phyloP scores from a whole-genome alignment of 2,888 invertebrate species.

The Lottia scabra region DNA sequence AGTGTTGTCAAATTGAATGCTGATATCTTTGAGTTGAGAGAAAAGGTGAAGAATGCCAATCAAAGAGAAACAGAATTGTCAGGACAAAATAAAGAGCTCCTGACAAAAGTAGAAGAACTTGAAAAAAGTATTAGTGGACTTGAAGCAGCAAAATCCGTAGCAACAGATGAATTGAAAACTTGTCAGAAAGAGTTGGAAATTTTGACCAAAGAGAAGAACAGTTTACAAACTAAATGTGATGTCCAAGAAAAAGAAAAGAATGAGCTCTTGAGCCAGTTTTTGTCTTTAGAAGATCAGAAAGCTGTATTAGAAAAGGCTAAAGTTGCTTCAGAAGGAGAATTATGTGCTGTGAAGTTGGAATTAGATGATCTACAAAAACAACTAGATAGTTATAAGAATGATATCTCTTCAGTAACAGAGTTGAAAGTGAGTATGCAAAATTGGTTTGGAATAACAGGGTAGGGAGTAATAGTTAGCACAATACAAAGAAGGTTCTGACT shows the following conservation, averaged over 20 bases:
- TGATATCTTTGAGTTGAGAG: constrained; percentile 30
- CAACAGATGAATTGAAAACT: constrained; percentile 15
- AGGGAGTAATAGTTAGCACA: too few relatives aligned
- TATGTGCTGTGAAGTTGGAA: too few relatives aligned
- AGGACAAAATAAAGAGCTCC: constrained; percentile 30
- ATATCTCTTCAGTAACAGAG: too few relatives aligned
- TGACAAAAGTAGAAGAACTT: constrained; percentile 22
- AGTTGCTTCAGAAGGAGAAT: too few relatives aligned
- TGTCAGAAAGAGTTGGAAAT: constrained; percentile 26
- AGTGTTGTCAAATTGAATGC: constrained; percentile 26
- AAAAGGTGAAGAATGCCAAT: constrained; percentile 24
- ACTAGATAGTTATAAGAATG: too few relatives aligned
- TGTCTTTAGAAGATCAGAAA: constrained; percentile 41
- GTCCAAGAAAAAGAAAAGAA: constrained; percentile 45
- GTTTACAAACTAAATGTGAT: constrained; percentile 33
- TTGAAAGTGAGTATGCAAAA: background rate
- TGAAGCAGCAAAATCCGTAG: background rate
- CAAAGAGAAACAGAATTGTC: constrained; percentile 22
- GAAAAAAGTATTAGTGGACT: constrained; percentile 21
- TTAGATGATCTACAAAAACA: too few relatives aligned
- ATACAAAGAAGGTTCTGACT: too few relatives aligned
- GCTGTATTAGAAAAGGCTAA: constrained; percentile 20
- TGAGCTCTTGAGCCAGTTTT: constrained; percentile 42
- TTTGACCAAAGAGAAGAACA: constrained; percentile 26
- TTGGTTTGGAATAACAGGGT: too few relatives aligned